Percentiles rank a stretch among this genome's conserved stretches.
phyloP scores from a whole-genome alignment of 2,113 vertebrate genomes.

The Hyaena hyaena region DNA sequence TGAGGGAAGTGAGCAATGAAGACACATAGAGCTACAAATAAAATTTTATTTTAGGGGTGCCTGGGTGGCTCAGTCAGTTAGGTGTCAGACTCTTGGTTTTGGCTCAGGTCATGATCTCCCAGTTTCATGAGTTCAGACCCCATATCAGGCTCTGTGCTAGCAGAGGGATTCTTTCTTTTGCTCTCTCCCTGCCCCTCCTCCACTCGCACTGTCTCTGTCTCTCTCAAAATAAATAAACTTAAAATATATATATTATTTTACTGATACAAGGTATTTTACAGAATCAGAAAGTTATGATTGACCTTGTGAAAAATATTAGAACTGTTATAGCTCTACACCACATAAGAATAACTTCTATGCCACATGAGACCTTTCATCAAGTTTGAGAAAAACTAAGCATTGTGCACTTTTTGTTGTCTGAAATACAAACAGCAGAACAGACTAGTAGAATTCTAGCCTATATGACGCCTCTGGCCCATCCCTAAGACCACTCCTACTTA shows the following conservation, averaged over 20 bases:
- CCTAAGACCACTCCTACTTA: not conserved
- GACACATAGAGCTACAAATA: not conserved
- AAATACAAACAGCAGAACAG: not conserved
- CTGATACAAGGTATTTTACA: not conserved
- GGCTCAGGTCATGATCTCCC: too few relatives aligned
- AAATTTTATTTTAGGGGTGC: not conserved
- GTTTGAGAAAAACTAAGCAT: not conserved
- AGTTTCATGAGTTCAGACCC: too few relatives aligned
- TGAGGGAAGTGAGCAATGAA: not conserved
- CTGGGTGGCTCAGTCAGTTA: too few relatives aligned
- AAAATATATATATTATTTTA: not conserved
- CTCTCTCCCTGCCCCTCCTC: too few relatives aligned
- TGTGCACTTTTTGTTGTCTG: not conserved
- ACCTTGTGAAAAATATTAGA: not conserved
- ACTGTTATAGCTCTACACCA: not conserved
- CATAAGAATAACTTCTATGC: not conserved
- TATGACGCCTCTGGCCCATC: not conserved
- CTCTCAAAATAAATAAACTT: too few relatives aligned
- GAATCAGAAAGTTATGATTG: not conserved
- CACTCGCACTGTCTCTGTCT: too few relatives aligned
- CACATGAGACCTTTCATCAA: not conserved
- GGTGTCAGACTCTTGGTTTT: too few relatives aligned
- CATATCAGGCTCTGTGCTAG: too few relatives aligned
- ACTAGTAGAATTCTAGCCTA: not conserved
- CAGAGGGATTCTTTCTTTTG: too few relatives aligned